Base-by-base conservation (phyloP, 2,888 invertebrate genomes). In the Mimachlamys varia region DNA sequence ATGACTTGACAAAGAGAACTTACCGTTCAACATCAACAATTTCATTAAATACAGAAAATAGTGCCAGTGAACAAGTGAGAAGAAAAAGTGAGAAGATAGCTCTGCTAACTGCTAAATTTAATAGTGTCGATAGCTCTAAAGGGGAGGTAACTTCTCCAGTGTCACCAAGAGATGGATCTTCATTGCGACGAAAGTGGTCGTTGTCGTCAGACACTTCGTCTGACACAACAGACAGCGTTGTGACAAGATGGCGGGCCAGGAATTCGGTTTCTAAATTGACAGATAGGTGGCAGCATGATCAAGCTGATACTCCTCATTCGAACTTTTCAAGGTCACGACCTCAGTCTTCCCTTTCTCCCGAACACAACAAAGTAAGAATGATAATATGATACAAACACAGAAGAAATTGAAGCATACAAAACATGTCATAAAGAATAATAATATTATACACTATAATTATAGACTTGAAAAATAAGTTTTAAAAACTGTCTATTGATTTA, bases 281-380 rank as follows among this genome's bases (percentile, higher is more conserved):
- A 38, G 93, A 91, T 22, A 93, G 92, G 87, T 94, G 93, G 92
- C 91, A 76, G 49, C 89, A 89, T 88, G 50, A 89, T 53, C n/a
- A 76, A 53, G 19, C 89, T 17, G 53, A 44, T 17, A 19, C 87
- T 87, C 37, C n/a, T 44, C 53, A 44, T 13, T 87, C 89, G 62
- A 88, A 76, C 76, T 76, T 76, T 27, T 87, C 87, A 89, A 91
- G 91, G 58, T 88, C 88, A 89, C 58, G 91, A 87, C 91, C 91
- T 37, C 4, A 53, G 27, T 89, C 91, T 53, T 33, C 91, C 33
- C 89, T 89, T 37, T 89, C 76, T 38, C 50, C n/a, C n/a, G 91
- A 91, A n/a, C 89, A 53, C 50, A 89, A 89, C 37, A 89, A 88
- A 90, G 90, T 90, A 90, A 89, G 90, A 15, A 44, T 27, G 13